Evolutionary conservation across 2,113 vertebrate genomes (phyloP).

Genomic region (Erythrocebus patas): DNA sequence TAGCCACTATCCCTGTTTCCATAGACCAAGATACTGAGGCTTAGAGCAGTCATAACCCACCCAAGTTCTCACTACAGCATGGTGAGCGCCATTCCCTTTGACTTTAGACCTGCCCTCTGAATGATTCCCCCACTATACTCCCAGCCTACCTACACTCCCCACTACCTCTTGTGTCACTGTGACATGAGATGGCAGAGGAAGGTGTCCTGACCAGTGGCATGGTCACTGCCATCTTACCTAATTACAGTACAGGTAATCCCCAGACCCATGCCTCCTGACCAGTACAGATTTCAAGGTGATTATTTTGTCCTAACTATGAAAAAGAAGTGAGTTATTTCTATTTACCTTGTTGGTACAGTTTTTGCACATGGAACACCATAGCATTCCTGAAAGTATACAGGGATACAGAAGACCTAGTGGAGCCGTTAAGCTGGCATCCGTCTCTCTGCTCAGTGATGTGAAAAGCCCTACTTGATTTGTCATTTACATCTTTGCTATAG

Average conservation of each 20-base stretch:
- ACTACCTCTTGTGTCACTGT: not conserved
- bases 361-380: fast-evolving
- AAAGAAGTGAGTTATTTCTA: not conserved
- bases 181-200: not conserved
- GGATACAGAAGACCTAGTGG: fast-evolving
- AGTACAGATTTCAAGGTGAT: not conserved
- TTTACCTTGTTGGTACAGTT: not conserved
- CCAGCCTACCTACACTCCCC: not conserved
- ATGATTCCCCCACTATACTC: fast-evolving
- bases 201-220: not conserved
- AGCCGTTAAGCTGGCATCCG: fast-evolving
- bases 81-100: not conserved
- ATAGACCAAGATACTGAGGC: not conserved
- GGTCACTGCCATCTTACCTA: not conserved
- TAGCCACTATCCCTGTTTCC: too few species aligned
- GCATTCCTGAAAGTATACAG: not conserved
- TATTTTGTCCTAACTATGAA: not conserved
- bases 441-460: fast-evolving
- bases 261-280: not conserved
- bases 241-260: not conserved
- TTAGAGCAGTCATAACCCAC: too few species aligned
- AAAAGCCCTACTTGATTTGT: not conserved
- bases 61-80: fast-evolving
- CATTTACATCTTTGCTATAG: fast-evolving
- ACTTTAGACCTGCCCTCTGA: not conserved